These are phyloP conservation scores for Saccopteryx leptura DNA, from an alignment of 2,113 vertebrate species.

Conservation along the genomic window DNA sequence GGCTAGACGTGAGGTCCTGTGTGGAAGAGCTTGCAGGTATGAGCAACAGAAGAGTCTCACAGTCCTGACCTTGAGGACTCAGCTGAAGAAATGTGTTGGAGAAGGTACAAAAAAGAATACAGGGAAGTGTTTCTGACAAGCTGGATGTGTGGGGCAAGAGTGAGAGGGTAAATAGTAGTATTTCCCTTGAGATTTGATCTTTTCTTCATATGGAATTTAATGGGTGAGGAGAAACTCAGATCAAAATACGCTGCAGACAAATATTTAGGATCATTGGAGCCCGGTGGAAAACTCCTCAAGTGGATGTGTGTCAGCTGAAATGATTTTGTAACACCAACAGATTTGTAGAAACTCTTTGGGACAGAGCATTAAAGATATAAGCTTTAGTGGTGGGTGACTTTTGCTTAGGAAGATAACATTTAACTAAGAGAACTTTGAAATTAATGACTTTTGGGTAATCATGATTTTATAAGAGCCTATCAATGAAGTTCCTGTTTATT, in stretches of 20 bases:
- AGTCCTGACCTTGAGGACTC: neutral
- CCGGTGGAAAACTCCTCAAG: neutral
- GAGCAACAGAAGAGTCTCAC: no score
- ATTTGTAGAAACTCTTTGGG: neutral
- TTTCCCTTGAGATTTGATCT: neutral
- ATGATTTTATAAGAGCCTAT: neutral
- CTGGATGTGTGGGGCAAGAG: neutral
- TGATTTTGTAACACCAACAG: neutral
- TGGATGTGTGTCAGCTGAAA: neutral
- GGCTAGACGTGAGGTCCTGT: neutral
- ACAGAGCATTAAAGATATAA: neutral
- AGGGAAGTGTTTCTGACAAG: neutral
- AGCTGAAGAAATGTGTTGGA: no score
- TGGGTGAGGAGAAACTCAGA: neutral
- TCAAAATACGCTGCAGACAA: neutral
- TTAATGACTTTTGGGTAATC: slow-evolving; percentile 41
- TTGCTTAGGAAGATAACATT: neutral
- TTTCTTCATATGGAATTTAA: neutral
- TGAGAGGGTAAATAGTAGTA: fast-evolving
- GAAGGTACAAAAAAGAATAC: no score
- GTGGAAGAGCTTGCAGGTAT: neutral
- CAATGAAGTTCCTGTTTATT: slow-evolving; percentile 5
- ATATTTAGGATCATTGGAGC: neutral
- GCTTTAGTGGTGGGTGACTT: slow-evolving; percentile 12
- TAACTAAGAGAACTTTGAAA: slow-evolving; percentile 41